Base-by-base conservation (phyloP, 1,140 invertebrate species). In the Notospermus geniculatus region DNA sequence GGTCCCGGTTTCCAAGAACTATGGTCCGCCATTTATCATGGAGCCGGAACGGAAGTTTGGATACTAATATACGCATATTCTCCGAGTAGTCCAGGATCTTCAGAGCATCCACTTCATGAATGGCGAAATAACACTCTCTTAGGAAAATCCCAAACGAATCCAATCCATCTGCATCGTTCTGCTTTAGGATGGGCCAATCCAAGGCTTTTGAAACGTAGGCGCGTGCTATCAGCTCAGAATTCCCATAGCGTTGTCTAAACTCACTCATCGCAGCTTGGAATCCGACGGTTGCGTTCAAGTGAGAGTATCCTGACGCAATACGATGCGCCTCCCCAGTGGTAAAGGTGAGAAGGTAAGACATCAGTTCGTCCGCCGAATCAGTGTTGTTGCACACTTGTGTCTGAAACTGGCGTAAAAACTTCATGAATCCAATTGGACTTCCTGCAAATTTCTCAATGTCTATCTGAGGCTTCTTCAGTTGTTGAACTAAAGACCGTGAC, bases 341-440 rank as follows among this genome's bases (percentile, higher is more conserved):
- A 25, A 63, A 66, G 43, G 59, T 57, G 25, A 52, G n/a, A 19
- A 66, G 43, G 43, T 45, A 63, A 9, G 50, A 60, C 29, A 62
- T 17, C 19, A 43, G 25, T 59, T 66, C 60, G 2, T 59, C 41
- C 15, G 52, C 57, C 17, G 60, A 59, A 22, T 52, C 60, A 1
- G 60, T 66, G 30, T 63, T 59, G 5, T 28, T 2, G 29, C 15
- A 25, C 19, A 66, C 57, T 36, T 22, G 56, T 13, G 64, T 30
- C 19, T 66, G 30, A 46, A 62, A 66, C 30, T 61, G 63, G n/a
- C 63, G 32, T 0, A 62, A n/a, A 32, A 62, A 66, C 52, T 39
- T 28, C 7, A 59, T 60, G 23, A 59, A 66, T 13, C 56, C 53
- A 43, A 66, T 55, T 19, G 64, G 60, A 56, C 56, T 46, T 2